A percentile compares a stretch with the other conserved stretches of the same genome.
phyloP scores from a whole-genome alignment of 2,888 invertebrate genomes.

The Nemoura dubitans region DNA sequence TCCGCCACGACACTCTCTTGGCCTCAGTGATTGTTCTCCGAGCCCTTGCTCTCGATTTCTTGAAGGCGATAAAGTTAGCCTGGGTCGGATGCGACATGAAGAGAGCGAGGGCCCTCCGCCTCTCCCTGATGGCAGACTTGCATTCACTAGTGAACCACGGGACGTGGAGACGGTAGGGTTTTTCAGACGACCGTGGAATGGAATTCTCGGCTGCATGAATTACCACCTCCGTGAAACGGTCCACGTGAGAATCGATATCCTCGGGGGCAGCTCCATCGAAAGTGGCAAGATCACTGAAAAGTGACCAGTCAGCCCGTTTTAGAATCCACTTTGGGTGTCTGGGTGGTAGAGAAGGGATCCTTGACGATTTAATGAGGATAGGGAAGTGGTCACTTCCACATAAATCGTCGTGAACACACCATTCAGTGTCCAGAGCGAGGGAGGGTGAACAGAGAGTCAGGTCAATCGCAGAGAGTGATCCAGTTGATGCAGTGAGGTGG shows the following conservation, averaged over 20 bases:
- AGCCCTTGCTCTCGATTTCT: slow-evolving; percentile 12
- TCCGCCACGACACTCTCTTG: slow-evolving; percentile 13
- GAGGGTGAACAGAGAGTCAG: neutral
- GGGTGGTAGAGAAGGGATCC: neutral
- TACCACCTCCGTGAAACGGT: neutral
- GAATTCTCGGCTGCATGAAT: neutral
- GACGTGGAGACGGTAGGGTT: slow-evolving; percentile 8
- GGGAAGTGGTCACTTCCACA: slow-evolving; percentile 17
- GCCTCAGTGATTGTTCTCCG: neutral
- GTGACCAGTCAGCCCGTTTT: slow-evolving; percentile 3
- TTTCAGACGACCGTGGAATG: neutral
- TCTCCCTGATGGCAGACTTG: neutral
- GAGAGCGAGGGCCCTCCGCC: neutral
- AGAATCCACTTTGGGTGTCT: neutral
- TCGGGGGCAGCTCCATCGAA: neutral
- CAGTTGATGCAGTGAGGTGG: neutral
- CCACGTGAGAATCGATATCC: neutral
- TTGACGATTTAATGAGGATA: neutral
- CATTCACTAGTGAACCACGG: slow-evolving; percentile 36
- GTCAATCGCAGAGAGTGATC: slow-evolving; percentile 34
- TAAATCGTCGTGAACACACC: slow-evolving; percentile 10
- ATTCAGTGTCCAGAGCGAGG: slow-evolving; percentile 2
- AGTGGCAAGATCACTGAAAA: neutral
- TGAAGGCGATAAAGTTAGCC: neutral
- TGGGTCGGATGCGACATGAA: slow-evolving; percentile 32